A percentile compares a stretch with the other conserved stretches of the same genome.
These are phyloP conservation scores for Alsophila aescularia DNA, from an alignment of 2,888 invertebrate genomes.

Conservation along the genomic window DNA sequence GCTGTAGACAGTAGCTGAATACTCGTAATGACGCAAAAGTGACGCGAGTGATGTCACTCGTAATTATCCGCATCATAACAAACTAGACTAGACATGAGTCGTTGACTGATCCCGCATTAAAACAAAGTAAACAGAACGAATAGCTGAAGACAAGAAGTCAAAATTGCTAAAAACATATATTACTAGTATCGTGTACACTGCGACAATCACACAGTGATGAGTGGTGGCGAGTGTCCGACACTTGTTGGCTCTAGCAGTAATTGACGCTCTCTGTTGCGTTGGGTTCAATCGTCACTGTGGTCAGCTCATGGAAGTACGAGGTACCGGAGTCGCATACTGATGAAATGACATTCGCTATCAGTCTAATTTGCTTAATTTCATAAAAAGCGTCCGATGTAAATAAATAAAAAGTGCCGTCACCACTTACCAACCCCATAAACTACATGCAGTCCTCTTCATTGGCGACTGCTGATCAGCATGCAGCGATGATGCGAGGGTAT, in stretches of 20 bases:
- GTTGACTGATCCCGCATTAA: too few relatives aligned
- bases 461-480: conserved; percentile 8
- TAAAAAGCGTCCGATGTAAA: too few relatives aligned
- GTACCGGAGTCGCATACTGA: too few relatives aligned
- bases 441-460: background rate
- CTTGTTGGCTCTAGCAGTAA: conserved; percentile 17
- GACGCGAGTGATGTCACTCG: background rate
- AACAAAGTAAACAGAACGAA: too few relatives aligned
- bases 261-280: conserved; percentile 1
- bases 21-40: background rate
- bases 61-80: background rate
- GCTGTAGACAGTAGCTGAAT: background rate
- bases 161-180: too few relatives aligned
- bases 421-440: too few relatives aligned
- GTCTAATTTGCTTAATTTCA: too few relatives aligned
- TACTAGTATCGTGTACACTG: conserved; percentile 1
- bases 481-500: background rate
- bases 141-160: too few relatives aligned
- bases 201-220: background rate
- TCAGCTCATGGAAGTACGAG: background rate
- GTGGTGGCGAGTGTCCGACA: conserved; percentile 21
- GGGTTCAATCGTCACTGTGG: background rate
- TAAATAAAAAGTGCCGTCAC: too few relatives aligned
- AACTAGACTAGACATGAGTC: background rate
- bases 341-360: too few relatives aligned